These are phyloP conservation scores for Eclectus roratus DNA, from an alignment of 2,113 vertebrate genomes.

Conservation along the genomic window DNA sequence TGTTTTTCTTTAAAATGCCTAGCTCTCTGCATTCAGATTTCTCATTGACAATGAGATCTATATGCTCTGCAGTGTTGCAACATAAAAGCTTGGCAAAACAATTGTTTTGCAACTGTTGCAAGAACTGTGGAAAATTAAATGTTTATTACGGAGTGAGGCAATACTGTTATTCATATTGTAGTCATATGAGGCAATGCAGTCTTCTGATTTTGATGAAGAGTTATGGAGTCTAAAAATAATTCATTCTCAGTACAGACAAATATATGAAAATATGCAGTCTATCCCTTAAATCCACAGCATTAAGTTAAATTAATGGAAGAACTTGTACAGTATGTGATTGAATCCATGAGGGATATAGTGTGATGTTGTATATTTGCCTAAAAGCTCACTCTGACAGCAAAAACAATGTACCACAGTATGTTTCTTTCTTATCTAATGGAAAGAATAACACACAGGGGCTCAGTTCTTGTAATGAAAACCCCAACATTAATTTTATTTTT, in stretches of 20 bases:
- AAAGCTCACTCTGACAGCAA: slow-evolving; percentile 72
- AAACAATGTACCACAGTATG: slow-evolving; percentile 72
- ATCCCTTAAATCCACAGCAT: slow-evolving; percentile 52
- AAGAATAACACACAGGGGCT: slow-evolving; percentile 77
- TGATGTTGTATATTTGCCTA: slow-evolving; percentile 79
- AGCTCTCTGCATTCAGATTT: background rate
- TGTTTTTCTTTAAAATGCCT: background rate
- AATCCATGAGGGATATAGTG: slow-evolving; percentile 64
- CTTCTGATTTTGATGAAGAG: slow-evolving; percentile 21
- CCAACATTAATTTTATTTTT: slow-evolving; percentile 82
- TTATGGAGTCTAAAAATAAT: slow-evolving; percentile 45
- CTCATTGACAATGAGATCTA: background rate
- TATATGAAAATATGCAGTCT: slow-evolving; percentile 41
- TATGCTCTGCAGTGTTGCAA: background rate
- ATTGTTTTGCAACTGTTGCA: background rate
- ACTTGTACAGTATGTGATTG: slow-evolving; percentile 47
- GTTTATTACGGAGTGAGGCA: background rate
- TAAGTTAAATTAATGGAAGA: slow-evolving; percentile 64
- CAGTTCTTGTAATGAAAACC: slow-evolving; percentile 81
- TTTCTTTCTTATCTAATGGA: slow-evolving; percentile 79
- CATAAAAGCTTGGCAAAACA: background rate
- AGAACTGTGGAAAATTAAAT: background rate
- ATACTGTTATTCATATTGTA: background rate
- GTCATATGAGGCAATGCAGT: background rate
- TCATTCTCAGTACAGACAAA: slow-evolving; percentile 11